These are phyloP conservation scores for Cyanocitta stelleri DNA, from an alignment of 2,113 vertebrate genomes.

Conservation along the genomic window DNA sequence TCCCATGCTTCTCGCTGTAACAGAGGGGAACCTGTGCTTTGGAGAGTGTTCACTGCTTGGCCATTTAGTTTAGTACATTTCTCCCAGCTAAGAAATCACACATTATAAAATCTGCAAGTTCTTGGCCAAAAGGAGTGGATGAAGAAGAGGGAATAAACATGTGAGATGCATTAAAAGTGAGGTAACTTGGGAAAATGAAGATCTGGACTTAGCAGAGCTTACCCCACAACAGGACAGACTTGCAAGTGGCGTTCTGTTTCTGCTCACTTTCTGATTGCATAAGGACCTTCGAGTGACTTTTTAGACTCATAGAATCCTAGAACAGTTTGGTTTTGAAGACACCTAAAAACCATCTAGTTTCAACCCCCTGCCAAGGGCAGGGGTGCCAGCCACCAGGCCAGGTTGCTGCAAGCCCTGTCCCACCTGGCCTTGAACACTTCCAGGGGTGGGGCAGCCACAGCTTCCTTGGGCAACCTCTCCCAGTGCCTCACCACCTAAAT, in stretches of 20 bases:
- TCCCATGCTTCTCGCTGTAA: background rate
- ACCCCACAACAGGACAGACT: fast-evolving
- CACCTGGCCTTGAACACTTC: background rate
- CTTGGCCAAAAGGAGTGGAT: background rate
- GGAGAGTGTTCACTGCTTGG: background rate
- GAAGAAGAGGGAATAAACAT: background rate
- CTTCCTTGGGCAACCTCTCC: background rate
- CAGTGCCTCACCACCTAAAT: background rate
- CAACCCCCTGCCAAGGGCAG: background rate
- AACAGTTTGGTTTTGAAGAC: background rate
- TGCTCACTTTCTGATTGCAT: background rate
- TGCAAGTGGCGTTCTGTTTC: background rate
- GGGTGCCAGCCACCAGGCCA: background rate
- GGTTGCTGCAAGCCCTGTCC: background rate
- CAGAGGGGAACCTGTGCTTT: background rate
- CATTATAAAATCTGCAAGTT: background rate
- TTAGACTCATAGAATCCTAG: background rate
- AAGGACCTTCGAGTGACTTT: background rate
- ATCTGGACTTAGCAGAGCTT: background rate
- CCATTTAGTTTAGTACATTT: background rate
- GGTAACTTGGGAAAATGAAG: background rate
- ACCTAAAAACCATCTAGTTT: background rate
- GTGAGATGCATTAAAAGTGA: background rate
- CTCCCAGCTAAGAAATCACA: background rate
- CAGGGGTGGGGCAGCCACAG: background rate